Percentiles rank a stretch among this genome's conserved stretches.
Conservation (phyloP, 2,888 invertebrate genomes). For the Coelopa pilipes region DNA sequence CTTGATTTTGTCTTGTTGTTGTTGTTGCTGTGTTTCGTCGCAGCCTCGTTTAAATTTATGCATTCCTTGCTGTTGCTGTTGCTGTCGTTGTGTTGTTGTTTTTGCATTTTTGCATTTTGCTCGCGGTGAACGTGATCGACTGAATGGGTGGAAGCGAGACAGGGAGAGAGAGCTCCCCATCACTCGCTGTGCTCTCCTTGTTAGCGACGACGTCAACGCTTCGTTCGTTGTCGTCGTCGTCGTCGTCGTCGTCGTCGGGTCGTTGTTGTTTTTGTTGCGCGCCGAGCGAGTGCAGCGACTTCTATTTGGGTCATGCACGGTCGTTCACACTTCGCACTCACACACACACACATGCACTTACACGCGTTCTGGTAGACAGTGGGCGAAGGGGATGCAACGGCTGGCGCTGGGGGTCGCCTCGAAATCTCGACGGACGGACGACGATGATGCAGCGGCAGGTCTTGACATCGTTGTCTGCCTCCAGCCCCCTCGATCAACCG, state of each 20-base stretch:
- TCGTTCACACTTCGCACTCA: conserved; percentile 63
- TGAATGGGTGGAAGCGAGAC: too few relatives aligned
- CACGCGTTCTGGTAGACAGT: conserved; percentile 14
- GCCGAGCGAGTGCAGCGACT: conserved; percentile 74
- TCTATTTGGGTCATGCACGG: conserved; percentile 77
- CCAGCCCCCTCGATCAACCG: too few relatives aligned
- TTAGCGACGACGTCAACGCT: conserved; percentile 47
- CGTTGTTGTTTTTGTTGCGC: too few relatives aligned
- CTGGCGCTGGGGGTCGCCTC: conserved; percentile 37
- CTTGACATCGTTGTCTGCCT: too few relatives aligned
- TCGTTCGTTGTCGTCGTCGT: conserved; percentile 38
- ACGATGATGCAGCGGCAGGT: too few relatives aligned
- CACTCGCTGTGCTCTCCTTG: conserved; percentile 36
- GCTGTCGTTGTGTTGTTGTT: conserved; percentile 19
- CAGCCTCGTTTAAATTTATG: conserved; percentile 53
- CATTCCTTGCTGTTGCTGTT: conserved; percentile 20
- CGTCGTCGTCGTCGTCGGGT: too few relatives aligned
- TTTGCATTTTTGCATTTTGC: conserved; percentile 31
- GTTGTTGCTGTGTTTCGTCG: too few relatives aligned
- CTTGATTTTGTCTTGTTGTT: too few relatives aligned
- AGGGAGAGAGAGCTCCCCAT: too few relatives aligned
- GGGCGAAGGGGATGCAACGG: conserved; percentile 18
- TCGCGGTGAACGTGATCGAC: too few relatives aligned
- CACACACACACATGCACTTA: conserved; percentile 31
- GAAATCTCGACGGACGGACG: too few relatives aligned